These are phyloP conservation scores for Octomys mimax DNA, from an alignment of 2,797 vertebrate species.

Conservation along the genomic window DNA sequence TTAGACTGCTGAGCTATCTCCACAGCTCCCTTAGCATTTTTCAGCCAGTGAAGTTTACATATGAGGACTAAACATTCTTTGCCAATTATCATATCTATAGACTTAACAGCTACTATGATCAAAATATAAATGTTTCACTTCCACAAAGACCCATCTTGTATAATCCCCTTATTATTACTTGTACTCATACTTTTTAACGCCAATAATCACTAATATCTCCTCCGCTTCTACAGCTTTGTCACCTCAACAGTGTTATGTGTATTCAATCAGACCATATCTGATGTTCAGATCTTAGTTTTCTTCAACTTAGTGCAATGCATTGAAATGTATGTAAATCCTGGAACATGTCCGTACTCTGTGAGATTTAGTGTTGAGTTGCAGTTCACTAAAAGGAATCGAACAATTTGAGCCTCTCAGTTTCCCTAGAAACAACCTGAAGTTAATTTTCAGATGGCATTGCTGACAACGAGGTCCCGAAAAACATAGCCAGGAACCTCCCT, in stretches of 20 bases:
- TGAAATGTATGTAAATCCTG: neutral
- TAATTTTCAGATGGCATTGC: neutral
- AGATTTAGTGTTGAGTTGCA: neutral
- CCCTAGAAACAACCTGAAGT: neutral
- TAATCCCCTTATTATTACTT: neutral
- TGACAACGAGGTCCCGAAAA: neutral
- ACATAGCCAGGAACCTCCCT: neutral
- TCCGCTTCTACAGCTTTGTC: neutral
- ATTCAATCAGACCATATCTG: slow-evolving; percentile 3
- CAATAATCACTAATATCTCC: neutral
- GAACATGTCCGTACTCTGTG: neutral
- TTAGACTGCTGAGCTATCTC: no score
- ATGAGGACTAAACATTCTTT: no score
- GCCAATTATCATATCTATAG: neutral
- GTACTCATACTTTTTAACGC: neutral
- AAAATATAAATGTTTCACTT: slow-evolving; percentile 4
- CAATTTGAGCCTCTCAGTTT: neutral
- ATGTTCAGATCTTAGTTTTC: neutral
- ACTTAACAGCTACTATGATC: neutral
- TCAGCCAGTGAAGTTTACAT: no score
- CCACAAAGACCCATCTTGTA: neutral
- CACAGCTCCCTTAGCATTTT: no score
- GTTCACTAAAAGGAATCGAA: neutral
- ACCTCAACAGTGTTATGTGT: neutral
- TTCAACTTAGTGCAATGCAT: neutral